Conservation (phyloP, 2,797 vertebrate species). For the Siniperca undulata region DNA sequence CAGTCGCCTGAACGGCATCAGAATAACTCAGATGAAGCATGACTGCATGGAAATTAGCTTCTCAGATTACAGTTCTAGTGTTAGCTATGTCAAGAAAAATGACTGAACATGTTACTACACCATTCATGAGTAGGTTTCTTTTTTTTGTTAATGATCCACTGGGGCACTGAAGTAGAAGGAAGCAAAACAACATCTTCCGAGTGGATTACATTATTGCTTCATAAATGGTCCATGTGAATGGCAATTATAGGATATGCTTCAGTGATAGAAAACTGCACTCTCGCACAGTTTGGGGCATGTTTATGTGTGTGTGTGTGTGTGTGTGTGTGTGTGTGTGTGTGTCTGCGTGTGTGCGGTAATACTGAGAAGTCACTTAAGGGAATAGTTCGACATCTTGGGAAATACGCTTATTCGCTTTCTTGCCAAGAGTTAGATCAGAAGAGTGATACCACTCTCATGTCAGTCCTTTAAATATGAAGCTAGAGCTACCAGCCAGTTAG, state of each 20-base stretch:
- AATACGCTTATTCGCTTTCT: neutral
- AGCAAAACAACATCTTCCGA: conserved; percentile 22
- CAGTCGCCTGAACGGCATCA: conserved; percentile 14
- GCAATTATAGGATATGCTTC: conserved; percentile 21
- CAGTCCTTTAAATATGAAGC: neutral
- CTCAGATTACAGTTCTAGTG: conserved; percentile 26
- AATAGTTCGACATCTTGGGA: neutral
- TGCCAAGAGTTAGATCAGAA: neutral
- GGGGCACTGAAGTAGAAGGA: neutral
- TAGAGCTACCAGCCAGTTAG: neutral
- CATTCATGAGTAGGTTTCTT: conserved; percentile 11
- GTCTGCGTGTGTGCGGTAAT: neutral
- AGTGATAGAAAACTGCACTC: conserved; percentile 23
- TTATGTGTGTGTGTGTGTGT: conserved; percentile 7
- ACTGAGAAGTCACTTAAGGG: neutral
- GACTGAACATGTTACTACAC: conserved; percentile 8
- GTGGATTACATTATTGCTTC: conserved; percentile 24
- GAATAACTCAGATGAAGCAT: conserved; percentile 33
- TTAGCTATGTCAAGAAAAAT: conserved; percentile 21
- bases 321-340: conserved; percentile 3
- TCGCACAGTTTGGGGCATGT: neutral
- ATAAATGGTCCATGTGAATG: conserved; percentile 33
- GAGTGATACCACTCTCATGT: neutral
- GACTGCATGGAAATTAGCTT: conserved; percentile 25
- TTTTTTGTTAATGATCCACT: conserved; percentile 22